Percentiles rank a stretch among this genome's conserved stretches.
phyloP scores from a whole-genome alignment of 2,888 invertebrate genomes.

The Alloscopus bannaensis region DNA sequence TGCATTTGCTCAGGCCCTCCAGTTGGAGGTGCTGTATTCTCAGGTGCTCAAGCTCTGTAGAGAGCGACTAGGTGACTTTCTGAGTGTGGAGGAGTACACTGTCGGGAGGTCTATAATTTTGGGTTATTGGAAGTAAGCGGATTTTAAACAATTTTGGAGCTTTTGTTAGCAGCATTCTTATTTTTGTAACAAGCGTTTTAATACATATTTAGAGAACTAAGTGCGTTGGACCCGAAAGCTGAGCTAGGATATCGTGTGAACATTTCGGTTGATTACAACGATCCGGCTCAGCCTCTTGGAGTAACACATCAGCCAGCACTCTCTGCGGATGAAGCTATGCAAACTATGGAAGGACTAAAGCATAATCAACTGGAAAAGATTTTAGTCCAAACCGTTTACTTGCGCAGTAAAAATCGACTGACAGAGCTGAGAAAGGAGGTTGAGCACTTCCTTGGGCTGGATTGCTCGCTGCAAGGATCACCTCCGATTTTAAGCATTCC shows the following conservation, averaged over 20 bases:
- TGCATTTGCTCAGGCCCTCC: constrained; percentile 95
- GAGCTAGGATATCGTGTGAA: constrained; percentile 92
- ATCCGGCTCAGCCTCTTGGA: constrained; percentile 84
- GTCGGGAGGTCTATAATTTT: constrained; percentile 92
- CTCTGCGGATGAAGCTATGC: constrained; percentile 75
- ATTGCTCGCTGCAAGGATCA: constrained; percentile 91
- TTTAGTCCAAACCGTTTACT: constrained; percentile 95
- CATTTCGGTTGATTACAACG: constrained; percentile 90
- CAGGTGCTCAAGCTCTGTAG: constrained; percentile 91
- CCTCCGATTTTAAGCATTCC: constrained; percentile 95
- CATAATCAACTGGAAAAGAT: constrained; percentile 86
- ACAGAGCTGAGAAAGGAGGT: constrained; percentile 88
- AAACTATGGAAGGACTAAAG: constrained; percentile 76
- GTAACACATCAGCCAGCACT: constrained; percentile 77
- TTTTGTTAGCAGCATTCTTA: no score
- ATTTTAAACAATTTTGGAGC: no score
- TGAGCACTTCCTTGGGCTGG: constrained; percentile 75
- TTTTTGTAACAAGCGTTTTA: not conserved
- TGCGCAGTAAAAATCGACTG: constrained; percentile 89
- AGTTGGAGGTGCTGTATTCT: constrained; percentile 91
- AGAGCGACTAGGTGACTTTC: constrained; percentile 91
- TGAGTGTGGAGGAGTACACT: constrained; percentile 92
- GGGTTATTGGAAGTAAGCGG: constrained; percentile 93
- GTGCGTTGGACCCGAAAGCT: constrained; percentile 82
- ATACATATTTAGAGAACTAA: constrained; percentile 77